Conservation (phyloP, 2,113 vertebrate species). For the Colinus virginianus region DNA sequence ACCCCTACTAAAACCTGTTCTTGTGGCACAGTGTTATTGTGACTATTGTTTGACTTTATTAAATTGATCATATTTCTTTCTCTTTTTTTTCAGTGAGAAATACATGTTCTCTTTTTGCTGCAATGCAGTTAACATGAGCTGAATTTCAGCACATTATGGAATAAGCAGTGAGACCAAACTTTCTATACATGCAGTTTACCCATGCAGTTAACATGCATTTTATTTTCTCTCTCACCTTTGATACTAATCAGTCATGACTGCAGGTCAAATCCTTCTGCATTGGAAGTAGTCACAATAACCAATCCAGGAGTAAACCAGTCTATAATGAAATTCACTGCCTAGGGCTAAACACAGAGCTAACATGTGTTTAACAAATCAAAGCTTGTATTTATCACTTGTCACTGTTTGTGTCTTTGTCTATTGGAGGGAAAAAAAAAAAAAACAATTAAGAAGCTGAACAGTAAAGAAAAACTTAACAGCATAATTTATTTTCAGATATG, state of each 20-base stretch:
- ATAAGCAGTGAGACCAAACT: slow-evolving; percentile 75
- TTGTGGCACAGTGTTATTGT: neutral
- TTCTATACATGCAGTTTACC: slow-evolving; percentile 72
- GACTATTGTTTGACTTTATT: neutral
- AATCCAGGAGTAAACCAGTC: slow-evolving; percentile 72
- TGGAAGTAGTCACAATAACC: slow-evolving; percentile 51
- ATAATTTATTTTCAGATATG: slow-evolving; percentile 17
- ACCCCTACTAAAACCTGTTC: neutral
- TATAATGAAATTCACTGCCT: slow-evolving; percentile 84
- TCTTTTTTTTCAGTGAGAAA: neutral
- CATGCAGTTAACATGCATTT: slow-evolving; percentile 76
- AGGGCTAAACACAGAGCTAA: slow-evolving; percentile 83
- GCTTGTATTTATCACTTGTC: slow-evolving; percentile 80
- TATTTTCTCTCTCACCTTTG: slow-evolving; percentile 82
- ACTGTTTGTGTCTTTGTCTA: slow-evolving; percentile 71
- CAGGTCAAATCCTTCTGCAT: slow-evolving; percentile 44
- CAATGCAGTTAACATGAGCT: slow-evolving; percentile 63
- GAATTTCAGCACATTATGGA: slow-evolving; percentile 14
- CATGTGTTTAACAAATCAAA: slow-evolving; percentile 84
- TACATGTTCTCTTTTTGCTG: neutral
- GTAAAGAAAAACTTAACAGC: slow-evolving; percentile 12
- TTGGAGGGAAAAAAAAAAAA: slow-evolving; percentile 24
- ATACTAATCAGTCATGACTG: slow-evolving; percentile 81
- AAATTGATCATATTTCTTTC: neutral
- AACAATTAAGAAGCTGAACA: slow-evolving; percentile 39